Evolutionary conservation across 2,888 invertebrate genomes (phyloP).

Genomic region (Torymus texanus): DNA sequence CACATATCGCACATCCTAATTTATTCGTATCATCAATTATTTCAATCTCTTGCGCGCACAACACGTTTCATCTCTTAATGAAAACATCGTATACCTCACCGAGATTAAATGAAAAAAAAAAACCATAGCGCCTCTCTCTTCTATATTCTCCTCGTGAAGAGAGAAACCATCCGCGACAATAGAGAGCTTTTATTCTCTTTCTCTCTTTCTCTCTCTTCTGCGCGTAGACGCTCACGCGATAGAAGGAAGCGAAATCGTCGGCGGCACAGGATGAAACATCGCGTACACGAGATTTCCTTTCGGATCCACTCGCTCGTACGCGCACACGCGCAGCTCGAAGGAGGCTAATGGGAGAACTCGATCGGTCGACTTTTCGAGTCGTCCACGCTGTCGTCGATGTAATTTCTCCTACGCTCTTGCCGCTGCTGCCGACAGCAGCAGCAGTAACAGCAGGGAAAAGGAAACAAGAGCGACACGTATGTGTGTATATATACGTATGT

Average conservation of each 20-base stretch:
- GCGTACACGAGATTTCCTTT: constrained; percentile 61
- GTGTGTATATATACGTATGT: not conserved
- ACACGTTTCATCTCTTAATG: too few relatives aligned
- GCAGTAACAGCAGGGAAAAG: constrained; percentile 62
- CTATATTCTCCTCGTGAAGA: too few relatives aligned
- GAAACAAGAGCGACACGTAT: constrained; percentile 58
- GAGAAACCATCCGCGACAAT: not conserved
- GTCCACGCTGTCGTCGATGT: constrained; percentile 63
- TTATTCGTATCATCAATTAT: too few relatives aligned
- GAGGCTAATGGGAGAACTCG: constrained; percentile 71
- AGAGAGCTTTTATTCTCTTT: constrained; percentile 11
- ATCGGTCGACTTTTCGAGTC: constrained; percentile 67
- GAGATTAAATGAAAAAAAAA: too few relatives aligned
- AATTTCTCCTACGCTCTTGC: constrained; percentile 71
- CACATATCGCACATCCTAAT: too few relatives aligned
- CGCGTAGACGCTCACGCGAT: not conserved
- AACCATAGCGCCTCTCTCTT: too few relatives aligned
- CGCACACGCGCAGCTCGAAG: constrained; percentile 60
- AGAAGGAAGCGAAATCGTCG: constrained; percentile 37
- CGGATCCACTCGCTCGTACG: constrained; percentile 49
- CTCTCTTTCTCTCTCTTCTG: too few relatives aligned
- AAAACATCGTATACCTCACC: too few relatives aligned
- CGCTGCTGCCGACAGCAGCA: constrained; percentile 51
- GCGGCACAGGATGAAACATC: constrained; percentile 1
- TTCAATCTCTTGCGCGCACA: too few relatives aligned